Conservation (phyloP, 2,888 invertebrate species). For the Ochropacha duplaris region DNA sequence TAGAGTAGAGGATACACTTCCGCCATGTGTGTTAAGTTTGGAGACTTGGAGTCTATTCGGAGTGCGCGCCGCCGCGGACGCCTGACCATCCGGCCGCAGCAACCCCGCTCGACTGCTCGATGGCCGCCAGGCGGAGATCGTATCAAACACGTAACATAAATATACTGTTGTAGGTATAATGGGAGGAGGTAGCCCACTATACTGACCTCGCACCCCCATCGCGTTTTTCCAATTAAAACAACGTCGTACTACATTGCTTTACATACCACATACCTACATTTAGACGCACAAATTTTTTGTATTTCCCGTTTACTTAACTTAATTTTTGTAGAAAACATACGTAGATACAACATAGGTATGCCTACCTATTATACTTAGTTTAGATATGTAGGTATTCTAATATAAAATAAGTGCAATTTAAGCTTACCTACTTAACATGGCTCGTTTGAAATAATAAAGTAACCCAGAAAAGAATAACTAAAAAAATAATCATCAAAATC, state of each 20-base stretch:
- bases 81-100: conserved; percentile 56
- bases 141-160: conserved; percentile 49
- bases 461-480: too few species aligned
- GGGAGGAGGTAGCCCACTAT: conserved; percentile 75
- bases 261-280: conserved; percentile 30
- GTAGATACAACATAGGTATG: too few species aligned
- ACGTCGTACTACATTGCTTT: conserved; percentile 59
- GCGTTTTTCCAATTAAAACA: conserved; percentile 80
- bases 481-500: too few species aligned
- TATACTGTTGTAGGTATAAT: conserved; percentile 56
- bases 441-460: too few species aligned
- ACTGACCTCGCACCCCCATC: conserved; percentile 82
- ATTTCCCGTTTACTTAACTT: background rate
- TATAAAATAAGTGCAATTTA: too few species aligned
- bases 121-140: conserved; percentile 52
- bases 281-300: conserved; percentile 68
- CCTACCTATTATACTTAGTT: too few species aligned
- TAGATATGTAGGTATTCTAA: too few species aligned
- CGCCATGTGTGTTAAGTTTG: conserved; percentile 29
- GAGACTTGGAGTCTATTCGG: conserved; percentile 13
- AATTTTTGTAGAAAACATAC: background rate
- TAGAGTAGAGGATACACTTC: conserved; percentile 21
- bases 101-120: conserved; percentile 60
- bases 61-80: conserved; percentile 26
- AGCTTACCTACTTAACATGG: too few species aligned